Evolutionary conservation across 2,888 invertebrate species (phyloP).

Genomic region (Adelognathus sp.): DNA sequence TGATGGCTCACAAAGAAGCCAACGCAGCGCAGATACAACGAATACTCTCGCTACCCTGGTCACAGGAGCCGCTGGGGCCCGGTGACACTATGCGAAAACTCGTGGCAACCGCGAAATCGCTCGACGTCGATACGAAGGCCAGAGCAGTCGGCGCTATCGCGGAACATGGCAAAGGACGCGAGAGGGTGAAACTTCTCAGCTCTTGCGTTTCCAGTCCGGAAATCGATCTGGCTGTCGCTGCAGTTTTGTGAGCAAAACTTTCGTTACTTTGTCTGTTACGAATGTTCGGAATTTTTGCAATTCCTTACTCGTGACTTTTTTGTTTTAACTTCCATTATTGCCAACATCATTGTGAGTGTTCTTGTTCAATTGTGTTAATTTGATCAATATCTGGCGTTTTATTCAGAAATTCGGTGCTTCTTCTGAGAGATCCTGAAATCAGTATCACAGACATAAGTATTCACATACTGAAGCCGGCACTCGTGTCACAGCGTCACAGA

Average conservation of each 20-base stretch:
- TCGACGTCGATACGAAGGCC: constrained; percentile 68
- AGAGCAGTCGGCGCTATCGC: constrained; percentile 68
- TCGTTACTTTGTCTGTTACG: constrained; percentile 14
- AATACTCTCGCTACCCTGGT: constrained; percentile 72
- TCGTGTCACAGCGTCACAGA: constrained; percentile 62
- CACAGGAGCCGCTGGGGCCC: constrained; percentile 58
- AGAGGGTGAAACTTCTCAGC: constrained; percentile 69
- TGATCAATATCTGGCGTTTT: neutral
- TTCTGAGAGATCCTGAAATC: constrained; percentile 63
- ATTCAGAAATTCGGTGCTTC: constrained; percentile 62
- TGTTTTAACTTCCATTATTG: neutral
- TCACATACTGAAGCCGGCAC: constrained; percentile 71
- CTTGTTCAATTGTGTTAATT: neutral
- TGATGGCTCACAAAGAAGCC: constrained; percentile 71
- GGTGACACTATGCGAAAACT: constrained; percentile 64
- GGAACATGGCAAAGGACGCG: constrained; percentile 67
- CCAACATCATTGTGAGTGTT: neutral
- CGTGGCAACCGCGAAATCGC: constrained; percentile 66
- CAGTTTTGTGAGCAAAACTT: constrained; percentile 69
- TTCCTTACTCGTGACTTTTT: neutral
- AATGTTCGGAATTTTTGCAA: neutral
- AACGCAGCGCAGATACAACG: constrained; percentile 68
- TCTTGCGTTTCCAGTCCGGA: constrained; percentile 65
- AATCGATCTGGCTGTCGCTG: constrained; percentile 68
- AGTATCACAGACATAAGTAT: constrained; percentile 68